Percentiles rank a stretch among this genome's conserved stretches.
Conservation (phyloP, 2,888 invertebrate species). For the Drosophila colorata region DNA sequence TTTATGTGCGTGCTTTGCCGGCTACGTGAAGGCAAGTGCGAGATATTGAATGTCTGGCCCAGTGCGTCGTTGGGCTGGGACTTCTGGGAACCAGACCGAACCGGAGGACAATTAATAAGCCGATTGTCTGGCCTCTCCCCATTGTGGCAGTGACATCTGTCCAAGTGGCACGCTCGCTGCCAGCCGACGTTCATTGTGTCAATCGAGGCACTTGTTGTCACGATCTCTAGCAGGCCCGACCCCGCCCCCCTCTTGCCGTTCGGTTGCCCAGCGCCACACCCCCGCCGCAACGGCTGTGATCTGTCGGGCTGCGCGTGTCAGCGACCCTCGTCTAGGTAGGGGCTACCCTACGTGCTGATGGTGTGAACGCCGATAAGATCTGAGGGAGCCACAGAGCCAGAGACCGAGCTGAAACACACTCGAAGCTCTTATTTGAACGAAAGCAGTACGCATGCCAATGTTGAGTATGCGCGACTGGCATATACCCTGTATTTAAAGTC, state of each 20-base stretch:
- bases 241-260: background rate
- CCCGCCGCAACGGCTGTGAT: background rate
- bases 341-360: conserved; percentile 44
- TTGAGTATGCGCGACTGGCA: background rate
- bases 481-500: background rate
- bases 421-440: conserved; percentile 19
- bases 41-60: background rate
- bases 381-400: background rate
- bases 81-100: conserved; percentile 40
- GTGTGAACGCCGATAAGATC: conserved; percentile 68
- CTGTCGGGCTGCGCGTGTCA: conserved; percentile 55
- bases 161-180: conserved; percentile 9
- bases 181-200: conserved; percentile 35
- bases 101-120: conserved; percentile 29
- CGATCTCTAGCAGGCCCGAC: conserved; percentile 33
- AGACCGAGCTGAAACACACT: conserved; percentile 3
- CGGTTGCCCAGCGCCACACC: background rate
- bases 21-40: conserved; percentile 12
- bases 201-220: conserved; percentile 64
- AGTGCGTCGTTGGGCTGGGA: background rate
- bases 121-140: conserved; percentile 25
- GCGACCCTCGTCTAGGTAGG: conserved; percentile 58
- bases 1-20: conserved; percentile 12
- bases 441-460: background rate
- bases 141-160: conserved; percentile 17